Evolutionary conservation across 2,888 invertebrate species (phyloP), one percentile per base, ranked within the genome.

Genomic region (Drosophila emarginata): DNA sequence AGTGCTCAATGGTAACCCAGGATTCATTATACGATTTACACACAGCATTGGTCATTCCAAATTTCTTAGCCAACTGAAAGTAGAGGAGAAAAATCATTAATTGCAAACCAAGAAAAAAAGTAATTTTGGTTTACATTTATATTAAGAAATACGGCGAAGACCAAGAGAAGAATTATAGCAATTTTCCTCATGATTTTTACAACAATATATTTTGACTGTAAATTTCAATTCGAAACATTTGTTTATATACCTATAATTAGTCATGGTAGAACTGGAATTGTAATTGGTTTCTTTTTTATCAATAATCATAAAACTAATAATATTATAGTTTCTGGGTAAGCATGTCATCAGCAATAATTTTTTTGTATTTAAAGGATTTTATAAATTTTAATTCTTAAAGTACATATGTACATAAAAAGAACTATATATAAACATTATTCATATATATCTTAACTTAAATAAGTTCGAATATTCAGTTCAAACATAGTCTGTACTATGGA

Each of bases 31-130:
- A n/a, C 0, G 65, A 39, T 11, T 72, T 69, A 12, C 77, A 79
- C 0, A 67, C 12, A 0, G 36, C 56, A 57, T 77, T 79, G 12
- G 77, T 78, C 28, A 78, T n/a, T 45, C 77, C 77, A 5, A 36
- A 54, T 12, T 12, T 12, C 6, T 18, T 12, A 4, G 54, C 18
- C 12, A 6, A 32, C 54, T 54, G 18, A 18, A 18, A 18, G 4
- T 4, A 32, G 4, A 4, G 11, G 5, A n/a, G n/a, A 39, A 39
- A 14, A 32, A 32, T 9, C 1, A 9, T 32, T 32, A 32, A 2
- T 28, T 14, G 2, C 4, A 51, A 51, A 14, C 26, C 5, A 6
- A 26, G n/a, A 2, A 9, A 3, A 28, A 28, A 9, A 9, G 4
- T 6, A 28, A 32, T 32, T 32, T n/a, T n/a, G n/a, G n/a, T n/a